Base-by-base conservation (phyloP, 2,797 vertebrate genomes). In the Garrulus glandarius region DNA sequence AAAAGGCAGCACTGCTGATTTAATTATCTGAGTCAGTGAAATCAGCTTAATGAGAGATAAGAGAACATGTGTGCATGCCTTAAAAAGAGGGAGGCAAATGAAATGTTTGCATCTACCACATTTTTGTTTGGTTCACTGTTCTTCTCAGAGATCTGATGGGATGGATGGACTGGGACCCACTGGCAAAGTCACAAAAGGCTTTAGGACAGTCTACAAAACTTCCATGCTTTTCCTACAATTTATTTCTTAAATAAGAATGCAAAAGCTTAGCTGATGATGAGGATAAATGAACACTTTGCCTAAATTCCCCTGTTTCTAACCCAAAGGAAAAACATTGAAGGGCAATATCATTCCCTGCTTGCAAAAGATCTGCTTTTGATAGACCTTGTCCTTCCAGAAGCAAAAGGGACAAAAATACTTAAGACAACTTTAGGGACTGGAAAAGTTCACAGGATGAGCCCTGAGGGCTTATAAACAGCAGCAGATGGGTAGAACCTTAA, bases 401-500 rank as follows among this genome's bases (percentile, higher is more conserved):
- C 27, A 87, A 72, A 43, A 78, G 13, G 34, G 49, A 72, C 74
- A 89, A 75, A 65, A 93, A 70, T 43, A 44, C 34, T 70, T 61
- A 49, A 41, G 32, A 37, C 56, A 64, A 30, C 27, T 80, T 57
- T 13, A 76, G 61, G 41, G 50, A 86, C 37, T 18, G 18, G 47
- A 72, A 53, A 78, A 88, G 27, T 70, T 79, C 76, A 71, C 13
- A 17, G 37, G 63, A 93, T 60, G 55, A 90, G 65, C 36, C 69
- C 69, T 0, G 2, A 69, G 57, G 57, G 49, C 71, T 94, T 80
- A 59, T 57, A 61, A 88, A 78, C 41, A 92, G 84, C 72, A 91
- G 68, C 64, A 97, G 72, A 89, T 84, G 65, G 71, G 41, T 30
- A 93, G 55, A 71, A 53, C 82, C 61, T 92, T 87, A 92, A 89